Conservation (phyloP, 2,888 invertebrate species). For the Eristalis arbustorum region DNA sequence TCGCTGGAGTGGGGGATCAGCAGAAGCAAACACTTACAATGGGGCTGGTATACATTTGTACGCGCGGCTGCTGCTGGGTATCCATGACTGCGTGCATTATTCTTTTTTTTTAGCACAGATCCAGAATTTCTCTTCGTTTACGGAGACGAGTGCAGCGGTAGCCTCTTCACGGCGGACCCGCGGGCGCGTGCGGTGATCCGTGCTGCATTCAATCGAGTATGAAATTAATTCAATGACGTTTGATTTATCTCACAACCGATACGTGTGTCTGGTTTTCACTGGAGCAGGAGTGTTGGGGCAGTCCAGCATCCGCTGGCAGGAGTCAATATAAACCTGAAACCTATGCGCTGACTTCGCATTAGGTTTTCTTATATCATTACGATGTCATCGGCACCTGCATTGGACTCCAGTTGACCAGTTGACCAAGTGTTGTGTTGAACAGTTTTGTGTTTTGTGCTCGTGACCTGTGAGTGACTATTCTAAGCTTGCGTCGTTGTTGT, state of each 20-base stretch:
- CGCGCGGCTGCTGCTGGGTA: not conserved
- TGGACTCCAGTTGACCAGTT: slow-evolving; percentile 38
- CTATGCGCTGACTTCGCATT: slow-evolving; percentile 78
- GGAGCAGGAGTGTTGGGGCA: slow-evolving; percentile 41
- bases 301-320: slow-evolving; percentile 38
- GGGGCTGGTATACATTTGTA: not conserved
- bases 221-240: slow-evolving; percentile 58
- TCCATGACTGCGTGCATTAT: not conserved
- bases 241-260: slow-evolving; percentile 37
- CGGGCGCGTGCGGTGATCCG: slow-evolving; percentile 21
- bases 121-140: slow-evolving; percentile 55
- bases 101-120: slow-evolving; percentile 14
- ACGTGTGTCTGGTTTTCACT: slow-evolving; percentile 45
- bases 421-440: not conserved
- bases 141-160: not conserved
- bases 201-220: slow-evolving; percentile 52
- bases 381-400: slow-evolving; percentile 75
- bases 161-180: slow-evolving; percentile 6
- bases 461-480: not conserved
- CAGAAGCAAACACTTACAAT: slow-evolving; percentile 37
- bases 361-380: slow-evolving; percentile 79
- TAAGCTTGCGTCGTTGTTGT: not conserved
- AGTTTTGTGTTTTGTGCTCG: slow-evolving; percentile 5
- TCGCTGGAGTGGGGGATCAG: slow-evolving; percentile 12
- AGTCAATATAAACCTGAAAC: slow-evolving; percentile 79